Conservation (phyloP, 2,888 invertebrate genomes). For the Lithophane ornitopus region DNA sequence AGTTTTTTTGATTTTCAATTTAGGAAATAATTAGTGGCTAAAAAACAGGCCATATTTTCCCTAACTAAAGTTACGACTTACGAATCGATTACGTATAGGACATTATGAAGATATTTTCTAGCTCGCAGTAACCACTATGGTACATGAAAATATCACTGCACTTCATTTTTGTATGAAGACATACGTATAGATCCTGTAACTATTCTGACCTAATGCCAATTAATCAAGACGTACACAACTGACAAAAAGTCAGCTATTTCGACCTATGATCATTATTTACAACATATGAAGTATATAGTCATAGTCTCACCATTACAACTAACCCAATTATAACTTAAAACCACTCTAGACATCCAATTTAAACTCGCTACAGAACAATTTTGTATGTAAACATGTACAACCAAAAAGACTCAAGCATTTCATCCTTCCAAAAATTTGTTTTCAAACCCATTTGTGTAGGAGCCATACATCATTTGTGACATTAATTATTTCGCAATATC, state of each 20-base stretch:
- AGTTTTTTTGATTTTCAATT: background rate
- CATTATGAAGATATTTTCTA: background rate
- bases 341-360: background rate
- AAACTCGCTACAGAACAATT: conserved; percentile 16
- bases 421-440: conserved; percentile 39
- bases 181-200: background rate
- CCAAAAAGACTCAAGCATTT: conserved; percentile 35
- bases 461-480: conserved; percentile 55
- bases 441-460: conserved; percentile 35
- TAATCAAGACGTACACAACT: background rate
- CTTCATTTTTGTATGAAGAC: background rate
- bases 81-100: background rate
- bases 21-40: background rate
- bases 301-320: background rate
- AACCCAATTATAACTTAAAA: background rate
- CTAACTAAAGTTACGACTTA: background rate
- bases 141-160: background rate
- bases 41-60: background rate
- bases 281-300: background rate
- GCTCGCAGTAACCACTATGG: background rate
- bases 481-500: conserved; percentile 63
- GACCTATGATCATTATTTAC: background rate
- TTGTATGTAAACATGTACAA: conserved; percentile 5
- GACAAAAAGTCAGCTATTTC: too few species aligned
- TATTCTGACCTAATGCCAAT: too few species aligned